Evolutionary conservation across 2,888 invertebrate genomes (phyloP), one percentile per base, ranked within the genome.

Genomic region (Idaea dimidiata): DNA sequence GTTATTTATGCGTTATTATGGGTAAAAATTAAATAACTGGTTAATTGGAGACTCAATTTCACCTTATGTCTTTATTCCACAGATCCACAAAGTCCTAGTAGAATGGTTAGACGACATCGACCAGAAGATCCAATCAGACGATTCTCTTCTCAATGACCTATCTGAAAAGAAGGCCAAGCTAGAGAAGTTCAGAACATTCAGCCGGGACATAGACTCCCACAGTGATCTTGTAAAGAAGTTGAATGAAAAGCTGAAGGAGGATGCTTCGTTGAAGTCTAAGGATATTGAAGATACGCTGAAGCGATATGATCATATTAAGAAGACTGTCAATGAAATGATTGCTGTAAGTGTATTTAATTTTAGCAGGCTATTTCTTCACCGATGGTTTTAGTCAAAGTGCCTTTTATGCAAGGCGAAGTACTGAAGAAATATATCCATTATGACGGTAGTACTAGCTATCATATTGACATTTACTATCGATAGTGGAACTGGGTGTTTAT

Each of bases 31-130:
- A n/a, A n/a, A n/a, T n/a, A n/a, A n/a, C n/a, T n/a, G n/a, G n/a
- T n/a, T n/a, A n/a, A n/a, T n/a, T n/a, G n/a, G 5, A 24, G 24
- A 24, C 24, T 24, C 5, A 3, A 24, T 60, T 59, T 24, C 24
- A 24, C 24, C 24, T 24, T 24, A 24, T 10, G 54, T 57, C 31
- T 54, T 10, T 53, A 59, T 59, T 58, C 73, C 73, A 24, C 68
- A 93, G 91, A 91, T 94, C 60, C 95, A 96, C 79, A 96, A 97
- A 78, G 94, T 97, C 56, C 93, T 98, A 63, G 93, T 95, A 6
- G 97, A 97, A 78, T 98, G 98, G 97, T 89, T 99, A 63, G 96
- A 97, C 67, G 98, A 98, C 77, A 94, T 97, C 65, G 97, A 97
- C 77, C 95, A 95, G 59, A 97, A 97, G 83, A 94, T 97, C 7